Conservation (phyloP, 1,140 invertebrate genomes). For the Psix sp. region DNA sequence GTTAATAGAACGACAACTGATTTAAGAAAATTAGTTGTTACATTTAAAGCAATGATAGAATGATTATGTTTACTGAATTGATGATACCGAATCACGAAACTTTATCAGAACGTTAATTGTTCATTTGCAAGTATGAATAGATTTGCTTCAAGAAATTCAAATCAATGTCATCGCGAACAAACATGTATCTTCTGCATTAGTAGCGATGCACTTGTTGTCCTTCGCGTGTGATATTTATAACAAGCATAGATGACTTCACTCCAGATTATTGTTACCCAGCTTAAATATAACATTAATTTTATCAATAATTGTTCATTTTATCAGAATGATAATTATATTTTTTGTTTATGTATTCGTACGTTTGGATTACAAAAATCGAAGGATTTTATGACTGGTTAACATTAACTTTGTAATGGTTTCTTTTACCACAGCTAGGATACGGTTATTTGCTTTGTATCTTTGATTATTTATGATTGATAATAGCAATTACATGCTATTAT, state of each 20-base stretch:
- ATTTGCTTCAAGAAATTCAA: conserved; percentile 7
- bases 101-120: neutral
- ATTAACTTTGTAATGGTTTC: too few relatives aligned
- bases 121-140: conserved; percentile 16
- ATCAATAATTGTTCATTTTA: conserved; percentile 44
- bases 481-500: neutral
- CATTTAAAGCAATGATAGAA: neutral
- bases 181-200: conserved; percentile 6
- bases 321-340: conserved; percentile 3
- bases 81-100: conserved; percentile 1
- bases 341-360: too few relatives aligned
- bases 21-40: too few relatives aligned
- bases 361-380: too few relatives aligned
- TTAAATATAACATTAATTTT: conserved; percentile 16
- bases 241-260: neutral
- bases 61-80: neutral
- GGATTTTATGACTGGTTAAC: too few relatives aligned
- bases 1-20: too few relatives aligned
- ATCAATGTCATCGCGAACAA: conserved; percentile 4
- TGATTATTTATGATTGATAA: too few relatives aligned
- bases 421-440: too few relatives aligned
- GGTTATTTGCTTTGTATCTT: too few relatives aligned
- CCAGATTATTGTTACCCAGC: conserved; percentile 1
- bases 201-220: conserved; percentile 10
- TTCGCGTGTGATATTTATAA: conserved; percentile 45